Percentiles rank a stretch among this genome's conserved stretches.
These are phyloP conservation scores for Danaus chrysippus DNA, from an alignment of 2,888 invertebrate genomes.

Conservation along the genomic window DNA sequence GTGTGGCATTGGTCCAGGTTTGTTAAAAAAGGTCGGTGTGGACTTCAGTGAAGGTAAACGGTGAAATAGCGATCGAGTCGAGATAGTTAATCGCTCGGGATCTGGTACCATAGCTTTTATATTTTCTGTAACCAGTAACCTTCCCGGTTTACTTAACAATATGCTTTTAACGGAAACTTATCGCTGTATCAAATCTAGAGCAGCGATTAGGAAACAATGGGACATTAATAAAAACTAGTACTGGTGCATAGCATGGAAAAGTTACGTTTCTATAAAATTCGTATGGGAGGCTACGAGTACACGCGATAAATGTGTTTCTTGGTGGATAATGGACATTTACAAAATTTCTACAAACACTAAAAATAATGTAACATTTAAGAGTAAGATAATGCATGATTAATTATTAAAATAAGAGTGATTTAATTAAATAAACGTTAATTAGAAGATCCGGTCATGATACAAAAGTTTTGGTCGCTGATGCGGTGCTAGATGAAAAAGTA, in stretches of 20 bases:
- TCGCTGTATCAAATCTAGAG: slow-evolving; percentile 65
- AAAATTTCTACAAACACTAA: background rate
- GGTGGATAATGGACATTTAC: slow-evolving; percentile 1
- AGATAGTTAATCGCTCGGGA: slow-evolving; percentile 63
- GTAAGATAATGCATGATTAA: background rate
- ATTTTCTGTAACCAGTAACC: slow-evolving; percentile 45
- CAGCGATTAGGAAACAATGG: slow-evolving; percentile 74
- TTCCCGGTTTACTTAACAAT: slow-evolving; percentile 59
- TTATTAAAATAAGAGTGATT: background rate
- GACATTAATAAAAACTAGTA: slow-evolving; percentile 67
- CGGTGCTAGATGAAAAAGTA: slow-evolving; percentile 73
- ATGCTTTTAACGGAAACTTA: slow-evolving; percentile 69
- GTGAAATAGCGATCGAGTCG: slow-evolving; percentile 57
- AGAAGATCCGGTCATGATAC: slow-evolving; percentile 38
- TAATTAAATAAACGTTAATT: slow-evolving; percentile 37
- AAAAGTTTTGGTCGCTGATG: slow-evolving; percentile 50
- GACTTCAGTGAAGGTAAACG: slow-evolving; percentile 45
- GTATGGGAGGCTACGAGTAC: slow-evolving; percentile 18
- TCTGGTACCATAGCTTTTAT: slow-evolving; percentile 57
- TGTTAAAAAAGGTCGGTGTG: slow-evolving; percentile 57
- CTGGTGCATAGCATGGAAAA: slow-evolving; percentile 60
- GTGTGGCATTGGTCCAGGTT: slow-evolving; percentile 32
- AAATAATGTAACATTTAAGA: no score
- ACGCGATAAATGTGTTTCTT: slow-evolving; percentile 17
- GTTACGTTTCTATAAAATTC: slow-evolving; percentile 51